Evolutionary conservation across 2,797 vertebrate species (phyloP), one percentile per base, ranked within the genome.

Genomic region (Aphelocoma californica): DNA sequence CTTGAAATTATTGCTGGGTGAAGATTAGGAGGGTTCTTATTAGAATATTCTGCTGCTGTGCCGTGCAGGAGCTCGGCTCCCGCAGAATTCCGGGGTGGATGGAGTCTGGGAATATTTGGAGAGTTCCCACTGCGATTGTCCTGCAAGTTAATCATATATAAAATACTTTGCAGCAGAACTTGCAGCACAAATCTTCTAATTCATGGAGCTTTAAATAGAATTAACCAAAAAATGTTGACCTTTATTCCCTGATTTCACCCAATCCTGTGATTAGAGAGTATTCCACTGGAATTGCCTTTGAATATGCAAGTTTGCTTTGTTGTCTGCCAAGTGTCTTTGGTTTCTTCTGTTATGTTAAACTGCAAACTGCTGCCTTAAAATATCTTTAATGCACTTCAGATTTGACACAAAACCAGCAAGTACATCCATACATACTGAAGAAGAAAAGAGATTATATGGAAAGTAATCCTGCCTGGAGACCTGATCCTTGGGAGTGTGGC

Each of bases 21-120:
- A 98, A 98, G 98, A 99, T 99, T 98, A 98, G 98, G 98, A 97
- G 98, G 97, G 97, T 98, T 97, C 97, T 97, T 98, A 97, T 98
- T 98, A 97, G 96, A 98, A 97, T 98, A 97, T 98, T 97, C 97
- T 98, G 96, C 97, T 95, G 95, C 91, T 86, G 89, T 81, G 91
- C 88, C 42, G 75, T 83, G 67, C 86, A 81, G 92, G 60, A 77
- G 85, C 90, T 96, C 54, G 18, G 97, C 77, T 96, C 92, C 93
- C 73, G 64, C 94, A 82, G 92, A 65, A 83, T 90, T 95, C 95
- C 44, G 78, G 21, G 62, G 62, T 94, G 92, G 84, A 86, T 86
- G 84, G 92, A 97, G 80, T 81, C 86, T 94, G 73, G 89, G 94
- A 92, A 72, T 86, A 51, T 57, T 67, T 78, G 44, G 31, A 60